Evolutionary conservation across 2,888 invertebrate species (phyloP), one percentile per base, ranked within the genome.

Genomic region (Calameuta pallipes): DNA sequence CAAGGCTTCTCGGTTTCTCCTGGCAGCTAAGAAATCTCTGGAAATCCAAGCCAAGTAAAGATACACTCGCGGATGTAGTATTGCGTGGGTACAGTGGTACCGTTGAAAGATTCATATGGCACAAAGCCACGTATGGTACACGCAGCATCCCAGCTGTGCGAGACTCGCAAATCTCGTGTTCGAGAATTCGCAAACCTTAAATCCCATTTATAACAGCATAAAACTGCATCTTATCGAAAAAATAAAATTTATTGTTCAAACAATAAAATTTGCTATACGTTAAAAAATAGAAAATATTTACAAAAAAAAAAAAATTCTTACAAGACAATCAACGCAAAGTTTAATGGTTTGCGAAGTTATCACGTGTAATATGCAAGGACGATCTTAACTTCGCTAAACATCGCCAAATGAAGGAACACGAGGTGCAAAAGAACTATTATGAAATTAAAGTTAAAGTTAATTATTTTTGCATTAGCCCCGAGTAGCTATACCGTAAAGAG

Each of bases 401-500:
- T 75, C 77, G 23, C 68, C 69, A 76, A 68, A 68, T 56, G 31
- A 71, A 30, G 69, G 23, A 23, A 9, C 23, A 15, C 1, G 23
- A 56, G 23, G 23, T 23, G 23, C 56, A 9, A 9, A 56, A 56
- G 6, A 56, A 56, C 56, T 56, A 13, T 34, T 31, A n/a, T 9
- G 79, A 81, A 86, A 84, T 87, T 86, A 84, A 87, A 85, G 84
- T 86, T 84, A 83, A 86, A 89, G 85, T 87, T 83, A 86, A 88
- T 88, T 89, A 89, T 81, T 83, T 83, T 85, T 85, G 82, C 87
- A 86, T 87, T 85, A 87, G 84, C 86, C 83, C 83, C 82, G 87
- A 86, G 87, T 88, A 87, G 84, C 85, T 85, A 81, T 82, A 81
- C 82, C 71, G 77, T 71, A 23, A 69, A 77, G 79, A 78, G 77